Base-by-base conservation (phyloP, 2,797 vertebrate species). In the Halcyon smyrnensis region DNA sequence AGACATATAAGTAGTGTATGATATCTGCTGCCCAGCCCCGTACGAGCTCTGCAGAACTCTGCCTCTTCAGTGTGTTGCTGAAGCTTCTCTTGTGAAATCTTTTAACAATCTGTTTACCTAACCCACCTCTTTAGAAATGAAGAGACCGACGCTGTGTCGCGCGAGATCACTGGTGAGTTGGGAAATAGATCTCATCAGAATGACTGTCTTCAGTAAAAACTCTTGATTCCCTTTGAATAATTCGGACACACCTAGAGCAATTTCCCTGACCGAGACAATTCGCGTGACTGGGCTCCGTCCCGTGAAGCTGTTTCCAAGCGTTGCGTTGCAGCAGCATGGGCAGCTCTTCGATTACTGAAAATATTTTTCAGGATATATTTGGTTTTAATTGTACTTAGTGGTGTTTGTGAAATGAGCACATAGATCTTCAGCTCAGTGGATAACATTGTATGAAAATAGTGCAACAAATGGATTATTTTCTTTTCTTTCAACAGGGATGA, bases 81-180 rank as follows among this genome's bases (percentile, higher is more conserved):
- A 53, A 60, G 24, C 28, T 7, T 79, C 32, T 62, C 18, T 43
- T 71, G 28, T 63, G 50, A 84, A 59, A 71, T 64, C 17, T 79
- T 69, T 70, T 80, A 84, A 70, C 32, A 39, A 92, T 41, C 30
- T 80, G 3, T 82, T 86, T 81, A 24, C 46, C 74, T 91, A 39
- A 51, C 87, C 64, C 39, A 30, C 37, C 41, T 94, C 76, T 81
- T 79, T 90, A 98, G 98, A 87, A 94, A 77, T 89, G 97, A 97
- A 85, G 97, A 93, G 32, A 73, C 76, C 32, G 97, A 88, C 68
- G 65, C 73, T 83, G 89, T 93, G 78, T 32, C 65, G 0, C 94
- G 88, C 84, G 96, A 97, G 68, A 98, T 98, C 93, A 97, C 96
- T 82, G 98, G 98, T 98, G 89, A 98, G 98, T 98, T 71, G 91